phyloP scores from a whole-genome alignment of 2,113 vertebrate genomes.

The Riparia riparia region DNA sequence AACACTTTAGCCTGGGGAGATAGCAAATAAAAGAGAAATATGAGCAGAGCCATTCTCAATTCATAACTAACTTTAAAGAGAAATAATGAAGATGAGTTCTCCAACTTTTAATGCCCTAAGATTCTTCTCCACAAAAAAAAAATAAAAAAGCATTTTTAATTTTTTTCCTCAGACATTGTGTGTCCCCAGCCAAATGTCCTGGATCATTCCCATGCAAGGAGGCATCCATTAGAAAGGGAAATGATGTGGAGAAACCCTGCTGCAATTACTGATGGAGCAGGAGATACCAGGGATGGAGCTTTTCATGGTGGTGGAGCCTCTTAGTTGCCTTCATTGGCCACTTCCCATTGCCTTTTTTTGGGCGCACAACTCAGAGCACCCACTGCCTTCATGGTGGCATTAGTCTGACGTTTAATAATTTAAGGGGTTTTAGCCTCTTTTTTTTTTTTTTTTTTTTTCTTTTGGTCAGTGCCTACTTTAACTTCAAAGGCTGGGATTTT shows the following conservation, averaged over 20 bases:
- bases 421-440: neutral
- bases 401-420: neutral
- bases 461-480: neutral
- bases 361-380: neutral
- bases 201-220: neutral
- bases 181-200: neutral
- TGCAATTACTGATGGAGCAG: neutral
- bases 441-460: slow-evolving; percentile 36
- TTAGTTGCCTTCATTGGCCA: fast-evolving
- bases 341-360: fast-evolving
- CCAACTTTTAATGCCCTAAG: slow-evolving; percentile 63
- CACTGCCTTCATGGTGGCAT: neutral
- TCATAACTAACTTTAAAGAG: slow-evolving; percentile 78
- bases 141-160: neutral
- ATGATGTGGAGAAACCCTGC: neutral
- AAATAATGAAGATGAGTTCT: slow-evolving; percentile 71
- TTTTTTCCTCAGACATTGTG: neutral
- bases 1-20: slow-evolving; percentile 70
- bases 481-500: slow-evolving; percentile 40
- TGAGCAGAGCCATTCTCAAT: slow-evolving; percentile 52
- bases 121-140: neutral
- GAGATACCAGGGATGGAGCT: neutral
- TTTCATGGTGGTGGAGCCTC: neutral
- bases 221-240: neutral
- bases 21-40: slow-evolving; percentile 73